phyloP scores from a whole-genome alignment of 2,797 vertebrate genomes.

The Pempheris klunzingeri region DNA sequence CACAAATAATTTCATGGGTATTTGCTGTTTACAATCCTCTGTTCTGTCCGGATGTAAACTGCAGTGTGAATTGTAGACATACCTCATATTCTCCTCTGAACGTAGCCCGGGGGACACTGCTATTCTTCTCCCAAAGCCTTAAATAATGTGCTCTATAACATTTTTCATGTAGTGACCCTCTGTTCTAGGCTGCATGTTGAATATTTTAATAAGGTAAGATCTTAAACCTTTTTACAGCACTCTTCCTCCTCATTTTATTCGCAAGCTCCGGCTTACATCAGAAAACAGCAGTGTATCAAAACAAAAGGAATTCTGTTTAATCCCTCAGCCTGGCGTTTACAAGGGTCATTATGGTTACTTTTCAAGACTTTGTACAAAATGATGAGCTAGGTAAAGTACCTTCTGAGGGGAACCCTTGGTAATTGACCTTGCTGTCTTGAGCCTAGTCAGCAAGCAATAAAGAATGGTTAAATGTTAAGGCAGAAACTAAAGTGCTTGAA shows the following conservation, averaged over 20 bases:
- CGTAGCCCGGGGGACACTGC: constrained; percentile 54
- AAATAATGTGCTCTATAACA: constrained; percentile 69
- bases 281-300: constrained; percentile 70
- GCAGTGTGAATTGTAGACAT: constrained; percentile 40
- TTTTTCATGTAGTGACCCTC: constrained; percentile 74
- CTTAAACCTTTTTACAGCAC: constrained; percentile 61
- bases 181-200: constrained; percentile 58
- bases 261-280: constrained; percentile 41
- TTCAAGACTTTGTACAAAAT: constrained; percentile 74
- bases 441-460: constrained; percentile 88
- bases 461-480: constrained; percentile 86
- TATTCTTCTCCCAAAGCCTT: constrained; percentile 61
- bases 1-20: constrained; percentile 67
- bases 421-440: constrained; percentile 87
- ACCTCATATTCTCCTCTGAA: constrained; percentile 50
- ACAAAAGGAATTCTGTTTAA: constrained; percentile 71
- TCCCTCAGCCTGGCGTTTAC: constrained; percentile 68
- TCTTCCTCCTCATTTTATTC: constrained; percentile 54
- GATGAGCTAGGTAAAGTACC: constrained; percentile 78
- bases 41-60: constrained; percentile 46
- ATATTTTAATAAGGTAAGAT: constrained; percentile 71
- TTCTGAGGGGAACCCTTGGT: constrained; percentile 74
- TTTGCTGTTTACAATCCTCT: constrained; percentile 71
- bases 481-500: constrained; percentile 84
- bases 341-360: constrained; percentile 73